phyloP scores from a whole-genome alignment of 2,113 vertebrate species.

The Prolemur simus region DNA sequence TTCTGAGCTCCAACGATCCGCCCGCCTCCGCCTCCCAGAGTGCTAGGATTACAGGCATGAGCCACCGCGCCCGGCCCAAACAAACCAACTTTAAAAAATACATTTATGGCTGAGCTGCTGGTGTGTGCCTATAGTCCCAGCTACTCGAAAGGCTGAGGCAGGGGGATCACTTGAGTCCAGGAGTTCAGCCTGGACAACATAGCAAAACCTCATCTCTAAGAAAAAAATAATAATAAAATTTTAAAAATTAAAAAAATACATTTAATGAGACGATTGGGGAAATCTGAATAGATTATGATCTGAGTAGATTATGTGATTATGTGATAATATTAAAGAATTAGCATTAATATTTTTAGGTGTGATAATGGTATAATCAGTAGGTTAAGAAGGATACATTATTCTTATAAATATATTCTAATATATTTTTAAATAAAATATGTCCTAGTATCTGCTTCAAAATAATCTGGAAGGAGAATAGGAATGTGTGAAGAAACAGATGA shows the following conservation, averaged over 20 bases:
- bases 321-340: neutral
- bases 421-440: neutral
- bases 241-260: neutral
- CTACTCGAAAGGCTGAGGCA: too few relatives aligned
- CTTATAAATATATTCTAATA: neutral
- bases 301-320: neutral
- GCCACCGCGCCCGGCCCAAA: too few relatives aligned
- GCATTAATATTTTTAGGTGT: neutral
- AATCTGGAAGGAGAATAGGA: neutral
- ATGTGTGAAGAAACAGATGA: neutral
- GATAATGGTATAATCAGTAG: neutral
- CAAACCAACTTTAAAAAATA: neutral
- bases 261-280: neutral
- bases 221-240: too few relatives aligned
- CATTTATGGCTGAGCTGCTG: neutral
- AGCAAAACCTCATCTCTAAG: too few relatives aligned
- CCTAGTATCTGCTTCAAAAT: neutral
- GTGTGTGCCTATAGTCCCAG: too few relatives aligned
- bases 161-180: too few relatives aligned
- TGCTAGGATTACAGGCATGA: too few relatives aligned
- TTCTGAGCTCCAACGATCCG: too few relatives aligned
- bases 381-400: neutral
- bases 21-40: too few relatives aligned
- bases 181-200: too few relatives aligned
- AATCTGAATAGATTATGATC: neutral